These are phyloP conservation scores for Hyles vespertilio DNA, from an alignment of 1,140 invertebrate species.

Conservation along the genomic window DNA sequence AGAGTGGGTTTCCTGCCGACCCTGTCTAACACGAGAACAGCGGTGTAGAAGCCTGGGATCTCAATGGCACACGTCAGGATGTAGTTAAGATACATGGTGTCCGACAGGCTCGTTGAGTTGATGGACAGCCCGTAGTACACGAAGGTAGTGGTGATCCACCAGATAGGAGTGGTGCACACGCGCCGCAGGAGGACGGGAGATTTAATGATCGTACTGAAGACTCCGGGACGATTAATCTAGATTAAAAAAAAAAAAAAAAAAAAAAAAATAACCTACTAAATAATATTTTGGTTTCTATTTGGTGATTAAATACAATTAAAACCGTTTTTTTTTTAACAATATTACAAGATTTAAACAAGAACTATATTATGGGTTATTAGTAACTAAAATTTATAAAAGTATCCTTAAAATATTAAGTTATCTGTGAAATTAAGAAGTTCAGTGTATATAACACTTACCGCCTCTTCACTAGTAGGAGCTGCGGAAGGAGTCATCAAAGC, in stretches of 20 bases:
- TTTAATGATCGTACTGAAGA: slow-evolving; percentile 75
- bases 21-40: slow-evolving; percentile 78
- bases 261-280: too few species aligned
- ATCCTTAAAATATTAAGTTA: too few species aligned
- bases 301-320: too few species aligned
- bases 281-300: too few species aligned
- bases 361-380: too few species aligned
- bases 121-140: slow-evolving; percentile 90
- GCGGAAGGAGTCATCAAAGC: slow-evolving; percentile 40
- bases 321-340: too few species aligned
- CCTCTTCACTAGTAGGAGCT: slow-evolving; percentile 40
- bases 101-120: slow-evolving; percentile 84
- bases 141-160: slow-evolving; percentile 84
- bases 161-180: slow-evolving; percentile 81
- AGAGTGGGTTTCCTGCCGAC: slow-evolving; percentile 80
- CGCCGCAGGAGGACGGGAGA: slow-evolving; percentile 78
- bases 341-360: too few species aligned
- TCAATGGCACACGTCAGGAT: slow-evolving; percentile 81
- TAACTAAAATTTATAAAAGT: too few species aligned
- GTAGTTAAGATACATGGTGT: slow-evolving; percentile 84
- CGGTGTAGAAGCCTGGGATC: slow-evolving; percentile 82
- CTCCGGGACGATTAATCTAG: slow-evolving; percentile 26
- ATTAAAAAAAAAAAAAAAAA: too few species aligned
- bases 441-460: too few species aligned
- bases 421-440: too few species aligned